phyloP scores from a whole-genome alignment of 2,113 vertebrate genomes.

The Baryphthengus martii region DNA sequence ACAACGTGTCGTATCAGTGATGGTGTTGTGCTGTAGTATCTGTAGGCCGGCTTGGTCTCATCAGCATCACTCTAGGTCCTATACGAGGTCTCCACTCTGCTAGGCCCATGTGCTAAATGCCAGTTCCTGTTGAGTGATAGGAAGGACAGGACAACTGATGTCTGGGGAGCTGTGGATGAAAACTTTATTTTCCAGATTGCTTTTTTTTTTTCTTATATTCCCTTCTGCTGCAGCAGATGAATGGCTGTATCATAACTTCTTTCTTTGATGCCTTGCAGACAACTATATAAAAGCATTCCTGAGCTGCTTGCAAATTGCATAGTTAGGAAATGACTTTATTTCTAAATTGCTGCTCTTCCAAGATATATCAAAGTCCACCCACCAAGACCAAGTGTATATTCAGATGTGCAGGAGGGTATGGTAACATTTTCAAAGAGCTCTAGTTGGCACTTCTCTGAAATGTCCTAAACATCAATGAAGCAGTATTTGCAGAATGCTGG shows the following conservation, averaged over 20 bases:
- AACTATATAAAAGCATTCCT: background rate
- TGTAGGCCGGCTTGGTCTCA: background rate
- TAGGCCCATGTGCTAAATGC: background rate
- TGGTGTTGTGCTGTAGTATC: background rate
- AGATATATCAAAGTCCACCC: background rate
- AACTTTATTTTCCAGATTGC: background rate
- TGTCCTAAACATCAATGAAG: background rate
- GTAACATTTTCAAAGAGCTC: background rate
- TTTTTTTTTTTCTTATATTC: background rate
- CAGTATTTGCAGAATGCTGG: background rate
- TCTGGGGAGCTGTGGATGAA: background rate
- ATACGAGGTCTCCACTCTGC: background rate
- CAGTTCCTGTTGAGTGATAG: rapidly evolving
- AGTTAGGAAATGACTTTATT: background rate
- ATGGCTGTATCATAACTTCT: background rate
- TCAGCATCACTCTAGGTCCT: background rate
- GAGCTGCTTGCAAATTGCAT: background rate
- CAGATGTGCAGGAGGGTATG: background rate
- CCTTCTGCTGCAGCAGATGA: background rate
- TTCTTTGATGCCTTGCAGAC: background rate
- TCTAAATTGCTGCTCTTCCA: background rate
- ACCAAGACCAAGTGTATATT: background rate
- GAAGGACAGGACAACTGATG: background rate
- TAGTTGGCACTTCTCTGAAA: background rate
- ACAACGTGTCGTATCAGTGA: background rate